phyloP scores from a whole-genome alignment of 2,113 vertebrate species.

The Oreotragus oreotragus region DNA sequence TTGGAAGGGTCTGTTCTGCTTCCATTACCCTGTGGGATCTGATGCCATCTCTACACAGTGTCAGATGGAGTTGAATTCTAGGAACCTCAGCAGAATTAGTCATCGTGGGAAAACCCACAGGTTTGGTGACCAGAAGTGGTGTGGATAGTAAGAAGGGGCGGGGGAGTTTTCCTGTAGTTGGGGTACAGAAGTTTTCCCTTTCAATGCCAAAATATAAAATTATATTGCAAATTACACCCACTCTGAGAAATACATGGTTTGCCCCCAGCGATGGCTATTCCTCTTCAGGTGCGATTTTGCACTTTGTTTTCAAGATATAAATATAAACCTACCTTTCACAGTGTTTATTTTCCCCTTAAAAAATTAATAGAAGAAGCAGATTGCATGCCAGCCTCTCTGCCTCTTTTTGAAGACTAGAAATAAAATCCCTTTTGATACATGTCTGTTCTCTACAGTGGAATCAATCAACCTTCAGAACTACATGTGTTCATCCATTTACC shows the following conservation, averaged over 20 bases:
- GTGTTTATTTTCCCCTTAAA: neutral
- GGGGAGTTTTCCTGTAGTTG: neutral
- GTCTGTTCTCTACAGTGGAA: neutral
- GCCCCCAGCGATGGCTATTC: neutral
- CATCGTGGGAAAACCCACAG: neutral
- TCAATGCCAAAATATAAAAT: neutral
- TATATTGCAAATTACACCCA: neutral
- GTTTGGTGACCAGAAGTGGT: neutral
- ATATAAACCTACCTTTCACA: neutral
- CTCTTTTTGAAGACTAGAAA: neutral
- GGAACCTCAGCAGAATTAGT: neutral
- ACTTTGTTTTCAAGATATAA: neutral
- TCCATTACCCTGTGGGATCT: neutral
- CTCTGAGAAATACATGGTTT: neutral
- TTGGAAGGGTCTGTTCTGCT: neutral
- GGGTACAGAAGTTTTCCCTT: neutral
- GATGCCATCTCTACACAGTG: neutral
- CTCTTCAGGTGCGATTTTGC: neutral
- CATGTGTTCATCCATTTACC: neutral
- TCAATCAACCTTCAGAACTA: neutral
- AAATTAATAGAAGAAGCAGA: neutral
- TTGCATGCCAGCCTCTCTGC: neutral
- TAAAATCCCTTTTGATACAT: neutral
- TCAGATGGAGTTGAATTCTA: neutral
- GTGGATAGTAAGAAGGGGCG: neutral